Conservation (phyloP, 2,113 vertebrate species). For the human region DNA sequence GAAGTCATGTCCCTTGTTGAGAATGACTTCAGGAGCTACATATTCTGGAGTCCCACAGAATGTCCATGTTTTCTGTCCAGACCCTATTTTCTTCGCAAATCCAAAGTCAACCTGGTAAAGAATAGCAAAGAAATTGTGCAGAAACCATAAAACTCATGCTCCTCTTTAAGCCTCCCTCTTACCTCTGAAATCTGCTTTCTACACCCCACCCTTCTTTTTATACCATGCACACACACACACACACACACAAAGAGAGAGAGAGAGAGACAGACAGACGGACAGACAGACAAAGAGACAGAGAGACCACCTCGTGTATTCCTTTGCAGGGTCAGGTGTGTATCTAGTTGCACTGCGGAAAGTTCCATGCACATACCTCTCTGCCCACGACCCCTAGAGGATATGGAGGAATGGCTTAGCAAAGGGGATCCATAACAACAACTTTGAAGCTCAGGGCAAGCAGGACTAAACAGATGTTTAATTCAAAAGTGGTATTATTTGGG, state of each 20-base stretch:
- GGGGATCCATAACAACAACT: too few relatives aligned
- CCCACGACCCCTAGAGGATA: not conserved
- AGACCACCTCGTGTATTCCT: not conserved
- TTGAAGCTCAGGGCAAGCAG: not conserved
- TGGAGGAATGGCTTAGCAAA: not conserved
- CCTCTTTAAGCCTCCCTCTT: not conserved
- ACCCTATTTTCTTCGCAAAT: slow-evolving; percentile 94
- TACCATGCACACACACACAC: not conserved
- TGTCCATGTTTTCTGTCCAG: slow-evolving; percentile 96
- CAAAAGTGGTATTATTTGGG: not conserved
- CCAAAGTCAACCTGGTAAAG: slow-evolving; percentile 94
- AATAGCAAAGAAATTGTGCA: slow-evolving; percentile 24
- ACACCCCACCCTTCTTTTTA: not conserved
- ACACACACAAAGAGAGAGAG: not conserved
- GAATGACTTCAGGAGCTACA: slow-evolving; percentile 95
- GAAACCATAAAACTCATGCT: not conserved
- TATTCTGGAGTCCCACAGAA: slow-evolving; percentile 98
- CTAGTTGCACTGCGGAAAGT: not conserved
- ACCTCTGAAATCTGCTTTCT: not conserved
- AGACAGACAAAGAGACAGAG: too few relatives aligned
- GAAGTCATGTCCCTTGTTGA: slow-evolving; percentile 95
- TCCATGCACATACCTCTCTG: not conserved
- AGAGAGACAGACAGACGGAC: too few relatives aligned
- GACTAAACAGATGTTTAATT: not conserved
- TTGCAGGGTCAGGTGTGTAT: not conserved